A percentile compares a stretch with the other conserved stretches of the same genome.
Conservation (phyloP, 2,888 invertebrate species). For the Acanthosepion pharaonis region DNA sequence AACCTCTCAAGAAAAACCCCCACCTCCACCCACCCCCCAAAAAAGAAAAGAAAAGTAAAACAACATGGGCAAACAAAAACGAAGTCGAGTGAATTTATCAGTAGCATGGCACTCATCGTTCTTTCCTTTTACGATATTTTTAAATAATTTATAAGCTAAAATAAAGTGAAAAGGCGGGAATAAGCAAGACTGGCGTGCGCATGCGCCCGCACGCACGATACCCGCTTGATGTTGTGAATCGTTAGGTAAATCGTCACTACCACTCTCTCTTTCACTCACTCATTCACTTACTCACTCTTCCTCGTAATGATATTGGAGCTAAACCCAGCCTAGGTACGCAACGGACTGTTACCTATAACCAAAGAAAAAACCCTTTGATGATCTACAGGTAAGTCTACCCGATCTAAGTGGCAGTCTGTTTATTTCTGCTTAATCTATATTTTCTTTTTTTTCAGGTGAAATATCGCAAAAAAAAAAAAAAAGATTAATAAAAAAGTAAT, state of each 20-base stretch:
- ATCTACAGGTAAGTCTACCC: background rate
- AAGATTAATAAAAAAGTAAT: background rate
- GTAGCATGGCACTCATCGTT: background rate
- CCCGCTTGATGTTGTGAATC: background rate
- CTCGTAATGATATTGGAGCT: background rate
- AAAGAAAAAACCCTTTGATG: background rate
- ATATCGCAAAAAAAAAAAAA: background rate
- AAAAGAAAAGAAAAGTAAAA: background rate
- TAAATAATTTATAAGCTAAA: conserved; percentile 11
- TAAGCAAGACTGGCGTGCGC: background rate
- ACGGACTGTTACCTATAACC: background rate
- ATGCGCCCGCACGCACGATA: background rate
- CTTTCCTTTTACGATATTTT: background rate
- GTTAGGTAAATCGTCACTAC: too few species aligned
- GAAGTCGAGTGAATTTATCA: background rate
- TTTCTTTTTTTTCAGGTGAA: background rate
- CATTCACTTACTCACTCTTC: background rate
- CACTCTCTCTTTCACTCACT: background rate
- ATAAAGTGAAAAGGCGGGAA: background rate
- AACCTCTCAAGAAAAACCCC: background rate
- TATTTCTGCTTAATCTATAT: background rate
- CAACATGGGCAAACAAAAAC: background rate
- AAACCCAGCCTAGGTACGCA: background rate
- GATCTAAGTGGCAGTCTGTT: background rate
- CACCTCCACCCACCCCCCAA: background rate